Evolutionary conservation across 2,797 vertebrate species (phyloP).

Genomic region (Melanitta fusca): DNA sequence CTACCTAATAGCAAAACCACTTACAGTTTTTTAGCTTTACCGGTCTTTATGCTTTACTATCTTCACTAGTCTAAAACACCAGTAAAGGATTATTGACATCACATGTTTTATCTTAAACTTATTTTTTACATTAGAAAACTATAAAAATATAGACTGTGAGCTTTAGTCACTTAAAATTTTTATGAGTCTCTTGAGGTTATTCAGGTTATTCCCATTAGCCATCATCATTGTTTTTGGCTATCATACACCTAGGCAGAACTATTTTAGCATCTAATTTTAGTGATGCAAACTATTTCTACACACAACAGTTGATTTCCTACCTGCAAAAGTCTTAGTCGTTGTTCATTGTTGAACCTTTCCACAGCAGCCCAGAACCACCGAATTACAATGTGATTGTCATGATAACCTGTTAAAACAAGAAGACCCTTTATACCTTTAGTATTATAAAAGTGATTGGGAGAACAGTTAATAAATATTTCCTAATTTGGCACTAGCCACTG

Average conservation of each 20-base stretch:
- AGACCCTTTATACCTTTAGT: neutral
- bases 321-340: slow-evolving; percentile 94
- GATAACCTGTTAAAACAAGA: slow-evolving; percentile 87
- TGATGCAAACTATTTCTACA: neutral
- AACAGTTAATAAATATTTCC: neutral
- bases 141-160: neutral
- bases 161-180: neutral
- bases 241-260: neutral
- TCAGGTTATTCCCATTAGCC: neutral
- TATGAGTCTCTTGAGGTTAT: neutral
- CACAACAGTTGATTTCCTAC: slow-evolving; percentile 72
- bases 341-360: slow-evolving; percentile 98
- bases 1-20: neutral
- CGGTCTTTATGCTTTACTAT: neutral
- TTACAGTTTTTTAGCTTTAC: neutral
- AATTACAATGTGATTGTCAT: slow-evolving; percentile 98
- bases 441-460: neutral
- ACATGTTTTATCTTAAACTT: neutral
- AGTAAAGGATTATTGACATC: neutral
- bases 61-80: neutral
- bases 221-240: neutral
- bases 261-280: neutral
- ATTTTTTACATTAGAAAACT: neutral
- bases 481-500: neutral
- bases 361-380: slow-evolving; percentile 99